Base-by-base conservation (phyloP, 2,113 vertebrate species). In the Silurus meridionalis region DNA sequence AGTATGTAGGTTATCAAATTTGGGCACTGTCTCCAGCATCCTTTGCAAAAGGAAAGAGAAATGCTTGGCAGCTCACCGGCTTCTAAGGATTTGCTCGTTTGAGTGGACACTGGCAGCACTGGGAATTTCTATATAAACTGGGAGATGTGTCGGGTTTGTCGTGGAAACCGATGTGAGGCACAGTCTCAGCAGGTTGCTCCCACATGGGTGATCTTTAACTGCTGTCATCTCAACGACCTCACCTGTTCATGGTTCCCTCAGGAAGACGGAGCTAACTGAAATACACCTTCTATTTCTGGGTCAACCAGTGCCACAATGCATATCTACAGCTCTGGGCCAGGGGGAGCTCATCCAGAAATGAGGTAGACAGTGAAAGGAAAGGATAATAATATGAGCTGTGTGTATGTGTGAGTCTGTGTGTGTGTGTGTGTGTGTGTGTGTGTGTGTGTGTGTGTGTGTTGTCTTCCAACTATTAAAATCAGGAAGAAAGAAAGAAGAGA, bases 191-290 rank as follows among this genome's bases (percentile, higher is more conserved):
- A 84, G 86, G 60, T 50, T 46, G 72, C 37, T 82, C 66, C 80
- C 82, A 83, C 79, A 82, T 78, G 67, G 84, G 64, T 84, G 78
- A 88, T 71, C 80, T 85, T 83, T 83, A 86, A 67, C 81, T 74
- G 63, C 90, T 88, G 88, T 90, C 89, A 87, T 84, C 64, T 63
- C 25, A 15, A 23, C 80, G 86, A 85, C 84, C 82, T 85, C 67
- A 82, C 83, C 89, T 88, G 84, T 61, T 87, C 75, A 83, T 78
- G 84, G 80, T 71, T 37, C 83, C 87, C 81, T 80, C 53, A 63
- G 63, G 89, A 60, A 84, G 85, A 83, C 64, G 80, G 61, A 46
- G 80, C 17, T 37, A 23, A 78, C 71, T 60, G 66, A 79, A 85
- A 87, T 83, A 75, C 79, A 48, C 79, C 48, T 87, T 80, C 85